Percentiles rank a stretch among this genome's conserved stretches.
Evolutionary conservation across 2,797 vertebrate genomes (phyloP).

Genomic region (Linurgus olivaceus): DNA sequence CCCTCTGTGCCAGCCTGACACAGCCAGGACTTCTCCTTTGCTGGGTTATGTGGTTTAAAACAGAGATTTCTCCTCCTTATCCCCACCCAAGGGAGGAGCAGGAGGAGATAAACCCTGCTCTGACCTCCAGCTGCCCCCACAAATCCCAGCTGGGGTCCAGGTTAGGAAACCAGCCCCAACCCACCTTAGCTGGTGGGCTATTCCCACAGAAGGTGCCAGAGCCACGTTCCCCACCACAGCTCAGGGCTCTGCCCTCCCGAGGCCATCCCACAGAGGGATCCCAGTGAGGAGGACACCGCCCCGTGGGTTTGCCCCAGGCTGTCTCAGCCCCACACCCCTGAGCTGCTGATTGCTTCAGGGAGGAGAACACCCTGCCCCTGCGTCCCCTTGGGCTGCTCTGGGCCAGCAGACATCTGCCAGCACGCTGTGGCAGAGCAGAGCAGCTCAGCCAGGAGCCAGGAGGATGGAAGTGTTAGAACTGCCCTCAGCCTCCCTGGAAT

Average conservation of each 20-base stretch:
- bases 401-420: background rate
- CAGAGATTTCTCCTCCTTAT: background rate
- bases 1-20: rapidly evolving
- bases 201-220: background rate
- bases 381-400: background rate
- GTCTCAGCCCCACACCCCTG: background rate
- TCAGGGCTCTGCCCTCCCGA: rapidly evolving
- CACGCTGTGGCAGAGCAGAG: background rate
- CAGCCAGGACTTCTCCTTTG: background rate
- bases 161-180: rapidly evolving
- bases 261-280: background rate
- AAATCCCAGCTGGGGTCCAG: background rate
- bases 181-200: rapidly evolving
- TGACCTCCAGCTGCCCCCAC: background rate
- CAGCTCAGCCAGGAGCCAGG: background rate
- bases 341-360: background rate
- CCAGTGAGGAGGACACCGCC: rapidly evolving
- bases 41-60: background rate
- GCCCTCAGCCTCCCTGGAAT: background rate
- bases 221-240: rapidly evolving
- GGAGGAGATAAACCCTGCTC: background rate
- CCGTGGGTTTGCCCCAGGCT: background rate
- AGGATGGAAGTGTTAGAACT: background rate
- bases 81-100: background rate
- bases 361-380: background rate